Conservation (phyloP, 1,140 invertebrate genomes). For the Tachypleus tridentatus region DNA sequence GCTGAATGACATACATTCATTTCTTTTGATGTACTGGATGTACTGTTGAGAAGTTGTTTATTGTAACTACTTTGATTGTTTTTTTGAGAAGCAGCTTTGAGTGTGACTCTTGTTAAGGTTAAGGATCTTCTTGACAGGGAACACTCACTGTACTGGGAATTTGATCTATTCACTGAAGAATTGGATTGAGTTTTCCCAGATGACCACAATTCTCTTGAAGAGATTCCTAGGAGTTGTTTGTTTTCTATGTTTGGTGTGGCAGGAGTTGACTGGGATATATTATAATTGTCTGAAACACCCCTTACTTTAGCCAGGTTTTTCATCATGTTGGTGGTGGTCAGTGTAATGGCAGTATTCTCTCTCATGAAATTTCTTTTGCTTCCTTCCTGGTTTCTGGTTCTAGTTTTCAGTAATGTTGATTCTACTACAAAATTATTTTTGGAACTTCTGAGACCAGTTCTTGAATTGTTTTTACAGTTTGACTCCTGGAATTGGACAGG, state of each 20-base stretch:
- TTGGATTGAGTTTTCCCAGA: slow-evolving; percentile 9
- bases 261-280: not conserved
- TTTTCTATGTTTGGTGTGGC: not conserved
- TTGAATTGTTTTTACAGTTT: slow-evolving; percentile 36
- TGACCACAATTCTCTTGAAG: no score
- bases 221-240: not conserved
- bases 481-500: slow-evolving; percentile 5
- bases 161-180: slow-evolving; percentile 14
- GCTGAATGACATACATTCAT: not conserved
- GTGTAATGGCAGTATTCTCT: not conserved
- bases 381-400: not conserved
- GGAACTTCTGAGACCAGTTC: slow-evolving; percentile 63
- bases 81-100: slow-evolving; percentile 10
- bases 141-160: slow-evolving; percentile 10
- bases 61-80: not conserved
- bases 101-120: slow-evolving; percentile 14
- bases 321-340: no score
- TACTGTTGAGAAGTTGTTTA: not conserved
- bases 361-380: not conserved
- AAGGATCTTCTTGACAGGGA: slow-evolving; percentile 13
- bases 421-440: slow-evolving; percentile 56
- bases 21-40: not conserved
- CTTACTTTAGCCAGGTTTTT: no score
- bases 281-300: not conserved
- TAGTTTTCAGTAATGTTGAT: not conserved